Base-by-base conservation (phyloP, 2,888 invertebrate genomes). In the Biston stratarius region DNA sequence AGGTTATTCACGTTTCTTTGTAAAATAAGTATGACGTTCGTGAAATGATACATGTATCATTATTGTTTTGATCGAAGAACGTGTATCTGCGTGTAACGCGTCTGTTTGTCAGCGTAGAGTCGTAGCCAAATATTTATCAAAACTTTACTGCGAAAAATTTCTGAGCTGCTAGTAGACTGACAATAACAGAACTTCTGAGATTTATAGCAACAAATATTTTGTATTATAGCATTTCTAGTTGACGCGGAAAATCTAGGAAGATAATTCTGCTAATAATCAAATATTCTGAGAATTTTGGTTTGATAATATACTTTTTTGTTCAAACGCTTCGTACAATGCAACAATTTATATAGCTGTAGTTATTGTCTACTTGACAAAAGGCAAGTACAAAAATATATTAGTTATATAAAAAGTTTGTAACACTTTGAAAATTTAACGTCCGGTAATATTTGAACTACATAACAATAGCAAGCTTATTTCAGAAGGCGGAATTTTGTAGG, bases 31-130 rank as follows among this genome's bases (percentile, higher is more conserved):
- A 55, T 60, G 34, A 59, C 47, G 14, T n/a, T 52, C 40, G 47
- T 24, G 24, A 24, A 24, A 24, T 24, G 24, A 24, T 38, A 38
- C 38, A 8, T 44, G 11, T 53, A 53, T 64, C 64, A 64, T 59
- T 52, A 59, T 33, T 53, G 8, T 33, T n/a, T 38, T 38, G 62
- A 62, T 48, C 40, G 40, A 53, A 51, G n/a, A 36, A 42, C 44
- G 49, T 12, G 15, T 49, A 15, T n/a, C n/a, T n/a, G n/a, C n/a
- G n/a, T n/a, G n/a, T 44, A 15, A 36, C 38, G 38, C 6, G 48
- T 55, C 38, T 40, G 24, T 24, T 36, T 52, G 57, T 51, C 52
- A 64, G 53, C 52, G 52, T 58, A 33, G 5, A 12, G 24, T 49
- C 42, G 8, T 24, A 55, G 12, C 55, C 12, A 8, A 42, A 44